Evolutionary conservation across 2,888 invertebrate species (phyloP), one percentile per base, ranked within the genome.

Genomic region (Campopleginae sp.): DNA sequence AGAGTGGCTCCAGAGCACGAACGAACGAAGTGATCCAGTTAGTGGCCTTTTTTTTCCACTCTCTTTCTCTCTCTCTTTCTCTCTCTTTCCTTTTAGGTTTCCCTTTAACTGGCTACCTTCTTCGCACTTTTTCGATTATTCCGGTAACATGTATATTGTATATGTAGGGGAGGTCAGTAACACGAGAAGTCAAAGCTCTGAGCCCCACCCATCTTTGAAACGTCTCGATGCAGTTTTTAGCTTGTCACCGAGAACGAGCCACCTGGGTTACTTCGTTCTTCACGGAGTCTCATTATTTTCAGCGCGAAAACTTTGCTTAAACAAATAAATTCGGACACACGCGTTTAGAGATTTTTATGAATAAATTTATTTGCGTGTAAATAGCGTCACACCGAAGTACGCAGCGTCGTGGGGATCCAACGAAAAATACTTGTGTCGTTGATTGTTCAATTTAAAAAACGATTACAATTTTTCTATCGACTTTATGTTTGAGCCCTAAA

Each of bases 11-110:
- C 61, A 72, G 82, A 80, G 61, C 80, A 80, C 82, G 82, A 86
- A 80, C 80, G 86, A 71, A 58, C 78, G 74, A 65, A 82, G 84
- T 80, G 82, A 82, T 84, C 86, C 80, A 86, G 86, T 86, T 85
- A 82, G 80, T 81, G 86, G 71, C 86, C 86, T 81, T 76, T 81
- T 85, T 86, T 84, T 65, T 82, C 31, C 27, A 27, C 58, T 27
- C 27, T 58, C 58, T 58, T 14, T 58, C 51, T 19, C 19, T 19
- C 10, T 19, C 19, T 19, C 19, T 10, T 10, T 42, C 48, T 48
- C 48, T 8, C 72, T 68, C 80, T 68, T 48, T 42, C 42, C 54
- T 42, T 80, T 65, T 51, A 27, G 65, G 58, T 71, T 61, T 61
- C 74, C 46, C 61, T 81, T 51, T 6, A 27, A n/a, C 46, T 19